These are phyloP conservation scores for Ichneumon xanthorius DNA, from an alignment of 2,888 invertebrate genomes.

Conservation along the genomic window DNA sequence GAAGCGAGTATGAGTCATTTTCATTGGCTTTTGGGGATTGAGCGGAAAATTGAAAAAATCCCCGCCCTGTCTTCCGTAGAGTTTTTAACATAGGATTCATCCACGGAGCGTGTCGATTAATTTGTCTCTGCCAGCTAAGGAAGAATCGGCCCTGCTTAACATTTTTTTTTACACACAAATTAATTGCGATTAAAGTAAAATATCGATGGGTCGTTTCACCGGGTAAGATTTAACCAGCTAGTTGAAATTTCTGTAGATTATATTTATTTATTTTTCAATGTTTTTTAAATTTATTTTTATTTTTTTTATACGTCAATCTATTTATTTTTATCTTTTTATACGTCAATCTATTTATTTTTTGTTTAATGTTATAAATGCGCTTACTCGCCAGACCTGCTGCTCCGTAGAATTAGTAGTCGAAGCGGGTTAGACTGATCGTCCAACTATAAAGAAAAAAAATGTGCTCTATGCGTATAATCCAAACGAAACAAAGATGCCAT, in stretches of 20 bases:
- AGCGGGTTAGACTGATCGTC: slow-evolving; percentile 22
- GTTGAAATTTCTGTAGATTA: slow-evolving; percentile 49
- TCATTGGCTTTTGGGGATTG: neutral
- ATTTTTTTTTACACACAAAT: slow-evolving; percentile 1
- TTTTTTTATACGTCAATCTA: slow-evolving; percentile 5
- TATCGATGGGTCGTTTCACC: neutral
- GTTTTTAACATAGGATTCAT: neutral
- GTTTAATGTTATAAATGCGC: slow-evolving; percentile 43
- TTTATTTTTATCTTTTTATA: slow-evolving; percentile 29
- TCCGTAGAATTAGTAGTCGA: slow-evolving; percentile 35
- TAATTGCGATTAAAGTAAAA: neutral
- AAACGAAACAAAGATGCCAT: slow-evolving; percentile 15
- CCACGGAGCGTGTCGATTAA: neutral
- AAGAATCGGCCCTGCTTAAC: neutral
- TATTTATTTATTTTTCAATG: slow-evolving; percentile 51
- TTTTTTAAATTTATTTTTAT: slow-evolving; percentile 20
- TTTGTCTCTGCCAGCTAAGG: neutral
- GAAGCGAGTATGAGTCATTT: neutral
- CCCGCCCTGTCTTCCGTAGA: slow-evolving; percentile 13
- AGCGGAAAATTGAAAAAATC: neutral
- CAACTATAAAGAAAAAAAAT: slow-evolving; percentile 14
- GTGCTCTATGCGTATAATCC: neutral
- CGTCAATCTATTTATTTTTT: slow-evolving; percentile 43
- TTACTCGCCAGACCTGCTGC: slow-evolving; percentile 49
- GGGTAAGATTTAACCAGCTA: slow-evolving; percentile 31